A percentile compares a stretch with the other conserved stretches of the same genome.
phyloP scores from a whole-genome alignment of 2,113 vertebrate genomes.

The Anseranas semipalmata region DNA sequence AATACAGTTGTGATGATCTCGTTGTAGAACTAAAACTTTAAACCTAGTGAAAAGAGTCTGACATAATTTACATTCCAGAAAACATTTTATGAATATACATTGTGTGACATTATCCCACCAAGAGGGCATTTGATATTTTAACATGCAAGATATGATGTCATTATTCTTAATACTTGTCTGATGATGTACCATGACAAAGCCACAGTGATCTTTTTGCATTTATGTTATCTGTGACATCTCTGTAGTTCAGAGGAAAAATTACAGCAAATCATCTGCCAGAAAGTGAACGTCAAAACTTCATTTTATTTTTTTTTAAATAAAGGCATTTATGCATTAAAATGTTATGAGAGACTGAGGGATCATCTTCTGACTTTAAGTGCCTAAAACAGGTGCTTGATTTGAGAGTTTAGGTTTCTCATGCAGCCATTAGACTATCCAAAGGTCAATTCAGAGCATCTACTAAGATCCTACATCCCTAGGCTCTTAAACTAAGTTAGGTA shows the following conservation, averaged over 20 bases:
- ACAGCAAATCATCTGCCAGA: background rate
- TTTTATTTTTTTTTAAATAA: background rate
- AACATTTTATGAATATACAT: background rate
- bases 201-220: background rate
- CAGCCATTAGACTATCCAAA: background rate
- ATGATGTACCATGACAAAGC: background rate
- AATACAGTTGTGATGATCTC: background rate
- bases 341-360: background rate
- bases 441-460: background rate
- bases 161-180: background rate
- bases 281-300: background rate
- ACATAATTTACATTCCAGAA: background rate
- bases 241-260: background rate
- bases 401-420: background rate
- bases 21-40: background rate
- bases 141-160: rapidly evolving
- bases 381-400: background rate
- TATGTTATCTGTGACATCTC: background rate
- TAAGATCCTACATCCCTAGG: background rate
- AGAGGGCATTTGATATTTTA: background rate
- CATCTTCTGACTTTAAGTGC: background rate
- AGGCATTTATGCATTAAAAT: background rate
- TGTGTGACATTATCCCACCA: background rate
- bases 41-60: background rate
- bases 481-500: background rate